Percentiles rank a stretch among this genome's conserved stretches.
Conservation (phyloP, 2,797 vertebrate genomes). For the Melanotaenia maccullochi region DNA sequence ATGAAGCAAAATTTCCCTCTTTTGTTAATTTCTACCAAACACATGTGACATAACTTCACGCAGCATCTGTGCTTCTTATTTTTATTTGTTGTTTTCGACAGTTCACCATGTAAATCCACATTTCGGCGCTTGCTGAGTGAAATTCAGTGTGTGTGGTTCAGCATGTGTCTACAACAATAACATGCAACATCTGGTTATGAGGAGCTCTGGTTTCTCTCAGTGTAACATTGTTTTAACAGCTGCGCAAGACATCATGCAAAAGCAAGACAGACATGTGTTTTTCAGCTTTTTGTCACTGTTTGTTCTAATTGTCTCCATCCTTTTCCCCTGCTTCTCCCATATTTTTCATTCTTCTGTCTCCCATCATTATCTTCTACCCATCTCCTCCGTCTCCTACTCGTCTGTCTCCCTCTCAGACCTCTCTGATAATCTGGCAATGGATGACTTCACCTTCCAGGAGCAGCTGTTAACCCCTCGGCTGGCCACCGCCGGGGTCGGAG, state of each 20-base stretch:
- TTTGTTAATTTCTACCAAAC: not conserved
- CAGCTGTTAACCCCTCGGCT: conserved; percentile 83
- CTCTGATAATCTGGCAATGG: conserved; percentile 84
- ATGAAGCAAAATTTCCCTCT: not conserved
- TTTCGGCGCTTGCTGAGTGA: conserved; percentile 54
- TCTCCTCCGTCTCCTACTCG: conserved; percentile 25
- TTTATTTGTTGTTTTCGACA: conserved; percentile 50
- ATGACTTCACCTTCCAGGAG: conserved; percentile 86
- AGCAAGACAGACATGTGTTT: conserved; percentile 65
- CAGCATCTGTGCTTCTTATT: conserved; percentile 41
- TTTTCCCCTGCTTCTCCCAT: conserved; percentile 54
- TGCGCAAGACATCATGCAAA: conserved; percentile 62
- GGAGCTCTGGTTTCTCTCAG: conserved; percentile 40
- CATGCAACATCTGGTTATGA: conserved; percentile 70
- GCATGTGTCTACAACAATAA: conserved; percentile 61
- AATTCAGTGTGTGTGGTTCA: conserved; percentile 56
- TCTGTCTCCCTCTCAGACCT: conserved; percentile 75
- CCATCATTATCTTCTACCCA: conserved; percentile 20
- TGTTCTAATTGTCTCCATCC: conserved; percentile 63
- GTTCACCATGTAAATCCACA: conserved; percentile 42
- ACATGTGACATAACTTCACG: conserved; percentile 32
- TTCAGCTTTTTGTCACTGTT: conserved; percentile 64
- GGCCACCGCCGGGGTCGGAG: conserved; percentile 69
- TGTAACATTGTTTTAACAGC: conserved; percentile 74
- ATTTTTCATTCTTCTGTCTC: conserved; percentile 52